Percentiles rank a stretch among this genome's conserved stretches.
Evolutionary conservation across 2,888 invertebrate genomes (phyloP).

Genomic region (Andricus curvator): DNA sequence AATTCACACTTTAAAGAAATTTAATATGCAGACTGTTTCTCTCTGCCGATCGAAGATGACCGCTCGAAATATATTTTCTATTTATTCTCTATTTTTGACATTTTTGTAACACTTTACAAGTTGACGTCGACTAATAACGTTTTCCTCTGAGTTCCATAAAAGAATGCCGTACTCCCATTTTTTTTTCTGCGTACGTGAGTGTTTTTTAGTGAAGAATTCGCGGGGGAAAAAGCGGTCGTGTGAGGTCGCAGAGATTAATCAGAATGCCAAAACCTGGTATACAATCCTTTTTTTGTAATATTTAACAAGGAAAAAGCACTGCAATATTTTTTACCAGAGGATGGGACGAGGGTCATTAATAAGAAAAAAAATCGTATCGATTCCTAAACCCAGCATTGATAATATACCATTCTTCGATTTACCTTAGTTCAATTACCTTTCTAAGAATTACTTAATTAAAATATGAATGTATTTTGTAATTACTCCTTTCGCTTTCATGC

Average conservation of each 20-base stretch:
- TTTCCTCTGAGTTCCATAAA: background rate
- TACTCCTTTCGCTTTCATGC: slow-evolving; percentile 57
- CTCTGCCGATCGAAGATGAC: slow-evolving; percentile 68
- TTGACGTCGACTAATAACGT: slow-evolving; percentile 10
- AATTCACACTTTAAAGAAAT: slow-evolving; percentile 55
- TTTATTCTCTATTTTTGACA: slow-evolving; percentile 29
- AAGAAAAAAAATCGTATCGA: slow-evolving; percentile 64
- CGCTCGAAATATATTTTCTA: slow-evolving; percentile 55
- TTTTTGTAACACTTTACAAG: slow-evolving; percentile 49
- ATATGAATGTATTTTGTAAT: slow-evolving; percentile 63
- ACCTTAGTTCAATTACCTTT: slow-evolving; percentile 59
- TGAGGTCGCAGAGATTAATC: slow-evolving; percentile 45
- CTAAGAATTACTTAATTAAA: slow-evolving; percentile 56
- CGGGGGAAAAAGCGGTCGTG: slow-evolving; percentile 22
- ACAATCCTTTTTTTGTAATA: slow-evolving; percentile 69
- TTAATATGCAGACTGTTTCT: slow-evolving; percentile 65
- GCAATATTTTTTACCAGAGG: slow-evolving; percentile 77
- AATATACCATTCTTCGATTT: slow-evolving; percentile 57
- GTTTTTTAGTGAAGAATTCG: background rate
- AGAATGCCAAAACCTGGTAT: slow-evolving; percentile 58
- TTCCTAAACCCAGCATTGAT: slow-evolving; percentile 64
- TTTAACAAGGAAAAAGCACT: slow-evolving; percentile 63
- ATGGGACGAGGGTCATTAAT: slow-evolving; percentile 73
- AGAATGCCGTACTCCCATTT: background rate
- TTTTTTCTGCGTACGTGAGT: background rate